Conservation (phyloP, 1,140 invertebrate species). For the Drosophila nigromelanica region DNA sequence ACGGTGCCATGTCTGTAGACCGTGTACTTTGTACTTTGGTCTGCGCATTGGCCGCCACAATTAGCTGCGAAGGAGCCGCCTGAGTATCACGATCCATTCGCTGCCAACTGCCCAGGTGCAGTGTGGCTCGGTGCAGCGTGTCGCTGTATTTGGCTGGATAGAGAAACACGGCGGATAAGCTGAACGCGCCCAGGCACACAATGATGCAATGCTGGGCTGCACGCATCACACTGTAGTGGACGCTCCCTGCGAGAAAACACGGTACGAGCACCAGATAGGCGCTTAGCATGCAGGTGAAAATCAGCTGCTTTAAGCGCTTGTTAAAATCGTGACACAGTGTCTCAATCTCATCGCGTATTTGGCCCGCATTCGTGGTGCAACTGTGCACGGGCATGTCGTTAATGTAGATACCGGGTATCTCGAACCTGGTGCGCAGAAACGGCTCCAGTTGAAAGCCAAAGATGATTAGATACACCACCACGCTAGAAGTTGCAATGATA, state of each 20-base stretch:
- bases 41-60: slow-evolving; percentile 61
- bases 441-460: slow-evolving; percentile 91
- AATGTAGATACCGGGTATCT: slow-evolving; percentile 80
- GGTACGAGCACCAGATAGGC: slow-evolving; percentile 96
- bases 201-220: slow-evolving; percentile 92
- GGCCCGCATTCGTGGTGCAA: slow-evolving; percentile 88
- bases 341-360: slow-evolving; percentile 94
- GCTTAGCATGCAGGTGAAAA: slow-evolving; percentile 95
- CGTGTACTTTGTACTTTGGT: slow-evolving; percentile 89
- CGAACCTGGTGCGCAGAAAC: slow-evolving; percentile 87
- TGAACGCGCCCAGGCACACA: slow-evolving; percentile 92
- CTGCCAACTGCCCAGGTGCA: slow-evolving; percentile 95
- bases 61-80: slow-evolving; percentile 43
- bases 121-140: slow-evolving; percentile 93
- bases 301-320: slow-evolving; percentile 92
- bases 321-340: slow-evolving; percentile 94
- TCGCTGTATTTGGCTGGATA: slow-evolving; percentile 91
- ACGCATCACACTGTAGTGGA: slow-evolving; percentile 94
- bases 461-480: slow-evolving; percentile 92
- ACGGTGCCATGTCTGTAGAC: slow-evolving; percentile 92
- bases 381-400: slow-evolving; percentile 87
- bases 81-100: slow-evolving; percentile 85
- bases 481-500: slow-evolving; percentile 33
- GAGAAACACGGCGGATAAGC: slow-evolving; percentile 91
- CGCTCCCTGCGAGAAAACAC: slow-evolving; percentile 93